phyloP scores from a whole-genome alignment of 2,113 vertebrate species.

The Thymallus thymallus region DNA sequence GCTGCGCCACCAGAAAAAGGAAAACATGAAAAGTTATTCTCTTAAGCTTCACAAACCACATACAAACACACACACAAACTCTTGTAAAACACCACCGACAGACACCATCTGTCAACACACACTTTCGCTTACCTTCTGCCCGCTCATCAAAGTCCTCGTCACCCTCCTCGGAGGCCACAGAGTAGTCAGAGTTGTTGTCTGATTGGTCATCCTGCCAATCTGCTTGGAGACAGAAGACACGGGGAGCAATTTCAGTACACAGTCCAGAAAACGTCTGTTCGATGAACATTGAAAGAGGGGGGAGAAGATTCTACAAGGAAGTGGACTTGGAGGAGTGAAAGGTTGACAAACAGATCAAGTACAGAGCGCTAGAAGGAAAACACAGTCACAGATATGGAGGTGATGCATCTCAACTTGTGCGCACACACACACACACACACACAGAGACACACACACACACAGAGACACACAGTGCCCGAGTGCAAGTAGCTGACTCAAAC shows the following conservation, averaged over 20 bases:
- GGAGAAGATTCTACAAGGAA: not conserved
- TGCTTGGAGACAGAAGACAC: constrained; percentile 44
- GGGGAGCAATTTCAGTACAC: not conserved
- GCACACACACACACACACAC: too few relatives aligned
- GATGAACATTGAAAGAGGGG: too few relatives aligned
- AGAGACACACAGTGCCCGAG: not conserved
- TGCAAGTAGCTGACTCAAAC: not conserved
- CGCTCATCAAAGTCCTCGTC: constrained; percentile 97
- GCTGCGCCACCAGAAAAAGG: constrained; percentile 55
- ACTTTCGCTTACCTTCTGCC: constrained; percentile 80
- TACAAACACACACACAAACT: too few relatives aligned
- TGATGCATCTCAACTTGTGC: not conserved
- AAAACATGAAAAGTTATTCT: constrained; percentile 2
- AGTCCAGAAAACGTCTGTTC: not conserved
- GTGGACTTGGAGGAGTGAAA: too few relatives aligned
- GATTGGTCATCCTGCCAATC: constrained; percentile 99
- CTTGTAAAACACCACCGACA: not conserved
- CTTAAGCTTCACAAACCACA: constrained; percentile 20
- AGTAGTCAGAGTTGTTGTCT: constrained; percentile 96
- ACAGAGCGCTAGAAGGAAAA: too few relatives aligned
- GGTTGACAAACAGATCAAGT: too few relatives aligned
- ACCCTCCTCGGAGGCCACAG: constrained; percentile 95
- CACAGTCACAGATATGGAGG: not conserved
- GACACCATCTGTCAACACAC: not conserved
- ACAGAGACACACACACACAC: constrained; percentile 1